phyloP scores from a whole-genome alignment of 2,797 vertebrate species.

The Petrocephalus sullivani region DNA sequence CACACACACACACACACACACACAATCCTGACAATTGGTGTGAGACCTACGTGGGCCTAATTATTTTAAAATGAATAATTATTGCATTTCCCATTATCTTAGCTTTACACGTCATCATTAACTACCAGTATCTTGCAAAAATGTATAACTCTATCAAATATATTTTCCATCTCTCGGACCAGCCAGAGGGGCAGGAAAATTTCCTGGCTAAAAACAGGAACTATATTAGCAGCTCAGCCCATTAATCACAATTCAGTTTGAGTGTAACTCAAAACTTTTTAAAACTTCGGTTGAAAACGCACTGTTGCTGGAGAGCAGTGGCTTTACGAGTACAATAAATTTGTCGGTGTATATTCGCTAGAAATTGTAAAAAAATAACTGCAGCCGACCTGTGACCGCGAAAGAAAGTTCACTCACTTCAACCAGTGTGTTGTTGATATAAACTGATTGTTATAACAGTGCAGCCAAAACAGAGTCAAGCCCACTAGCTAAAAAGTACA shows the following conservation, averaged over 20 bases:
- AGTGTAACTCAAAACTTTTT: constrained; percentile 67
- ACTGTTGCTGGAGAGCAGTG: constrained; percentile 61
- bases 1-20: neutral
- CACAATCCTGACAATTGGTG: neutral
- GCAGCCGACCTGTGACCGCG: neutral
- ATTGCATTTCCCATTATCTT: neutral
- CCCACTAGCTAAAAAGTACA: neutral
- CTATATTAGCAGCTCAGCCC: constrained; percentile 52
- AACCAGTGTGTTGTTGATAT: neutral
- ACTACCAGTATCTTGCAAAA: neutral
- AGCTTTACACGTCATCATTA: neutral
- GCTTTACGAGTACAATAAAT: constrained; percentile 69
- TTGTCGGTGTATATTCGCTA: constrained; percentile 38
- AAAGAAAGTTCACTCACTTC: constrained; percentile 15
- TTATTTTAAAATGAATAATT: neutral
- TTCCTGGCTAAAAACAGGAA: constrained; percentile 61
- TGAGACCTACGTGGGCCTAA: neutral
- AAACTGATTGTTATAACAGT: neutral
- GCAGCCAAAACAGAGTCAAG: neutral
- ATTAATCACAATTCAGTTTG: constrained; percentile 64
- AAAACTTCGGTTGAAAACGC: constrained; percentile 60
- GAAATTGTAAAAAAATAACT: neutral
- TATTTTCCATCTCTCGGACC: constrained; percentile 54
- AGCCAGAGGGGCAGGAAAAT: constrained; percentile 48
- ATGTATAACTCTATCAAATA: neutral